Evolutionary conservation across 2,888 invertebrate genomes (phyloP).

Genomic region (Ophion ellenae): DNA sequence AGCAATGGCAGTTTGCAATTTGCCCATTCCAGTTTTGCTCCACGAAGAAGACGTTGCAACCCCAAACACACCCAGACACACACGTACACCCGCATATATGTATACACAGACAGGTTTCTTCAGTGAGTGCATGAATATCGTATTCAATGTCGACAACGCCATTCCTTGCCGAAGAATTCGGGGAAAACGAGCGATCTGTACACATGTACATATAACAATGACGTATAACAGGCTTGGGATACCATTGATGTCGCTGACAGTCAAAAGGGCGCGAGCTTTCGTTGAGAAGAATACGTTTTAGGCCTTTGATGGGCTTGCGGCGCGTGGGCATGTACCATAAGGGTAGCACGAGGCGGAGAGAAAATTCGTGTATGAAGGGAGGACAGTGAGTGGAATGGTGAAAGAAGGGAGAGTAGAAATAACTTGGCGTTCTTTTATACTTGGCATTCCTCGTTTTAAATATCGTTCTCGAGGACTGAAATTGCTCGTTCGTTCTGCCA

Average conservation of each 20-base stretch:
- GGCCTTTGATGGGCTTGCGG: neutral
- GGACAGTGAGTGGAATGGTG: constrained; percentile 31
- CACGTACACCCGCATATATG: neutral
- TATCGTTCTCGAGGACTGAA: constrained; percentile 58
- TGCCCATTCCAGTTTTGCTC: constrained; percentile 23
- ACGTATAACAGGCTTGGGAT: constrained; percentile 15
- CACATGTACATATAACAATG: constrained; percentile 13
- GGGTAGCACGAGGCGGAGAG: neutral
- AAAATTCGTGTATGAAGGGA: constrained; percentile 22
- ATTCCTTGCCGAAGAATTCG: constrained; percentile 45
- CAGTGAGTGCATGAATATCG: constrained; percentile 15
- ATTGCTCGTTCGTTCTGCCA: constrained; percentile 57
- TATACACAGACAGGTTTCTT: neutral
- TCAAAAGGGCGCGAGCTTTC: constrained; percentile 18
- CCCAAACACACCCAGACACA: constrained; percentile 4
- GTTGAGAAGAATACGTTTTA: neutral
- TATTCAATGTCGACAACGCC: constrained; percentile 48
- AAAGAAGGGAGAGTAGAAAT: constrained; percentile 45
- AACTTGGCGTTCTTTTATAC: constrained; percentile 62
- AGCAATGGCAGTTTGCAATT: constrained; percentile 34
- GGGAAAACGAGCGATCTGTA: constrained; percentile 25
- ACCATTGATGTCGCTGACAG: neutral
- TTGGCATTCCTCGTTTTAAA: constrained; percentile 62
- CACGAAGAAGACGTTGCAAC: constrained; percentile 23
- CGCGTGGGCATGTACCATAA: neutral